Conservation (phyloP, 2,797 vertebrate genomes). For the Tragopan temminckii region DNA sequence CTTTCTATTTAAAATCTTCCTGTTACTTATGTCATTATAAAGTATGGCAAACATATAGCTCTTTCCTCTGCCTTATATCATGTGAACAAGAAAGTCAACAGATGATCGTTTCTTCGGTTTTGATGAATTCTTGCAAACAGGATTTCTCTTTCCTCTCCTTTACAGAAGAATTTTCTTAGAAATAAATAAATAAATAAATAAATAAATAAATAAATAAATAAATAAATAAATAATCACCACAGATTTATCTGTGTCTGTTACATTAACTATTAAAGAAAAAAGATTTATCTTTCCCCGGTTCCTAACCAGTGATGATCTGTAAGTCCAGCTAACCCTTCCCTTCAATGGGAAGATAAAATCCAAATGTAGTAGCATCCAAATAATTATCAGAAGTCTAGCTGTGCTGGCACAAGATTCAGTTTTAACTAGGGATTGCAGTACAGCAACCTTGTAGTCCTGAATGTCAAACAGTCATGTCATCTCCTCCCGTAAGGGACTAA, state of each 20-base stretch:
- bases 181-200: not conserved
- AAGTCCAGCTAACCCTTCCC: conserved; percentile 57
- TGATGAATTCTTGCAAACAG: not conserved
- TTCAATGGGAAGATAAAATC: conserved; percentile 73
- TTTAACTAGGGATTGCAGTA: conserved; percentile 80
- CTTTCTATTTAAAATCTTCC: not conserved
- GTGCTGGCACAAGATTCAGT: conserved; percentile 78
- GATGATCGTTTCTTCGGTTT: not conserved
- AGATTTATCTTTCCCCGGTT: conserved; percentile 40
- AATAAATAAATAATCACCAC: no score
- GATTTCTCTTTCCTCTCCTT: not conserved
- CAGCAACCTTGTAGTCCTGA: conserved; percentile 69
- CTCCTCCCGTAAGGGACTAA: conserved; percentile 64
- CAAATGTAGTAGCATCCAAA: conserved; percentile 69
- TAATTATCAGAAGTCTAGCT: conserved; percentile 74
- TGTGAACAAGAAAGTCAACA: not conserved
- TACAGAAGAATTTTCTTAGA: not conserved
- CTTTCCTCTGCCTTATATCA: not conserved
- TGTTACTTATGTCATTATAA: not conserved
- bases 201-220: no score
- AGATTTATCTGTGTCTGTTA: conserved; percentile 48
- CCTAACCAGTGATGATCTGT: conserved; percentile 52
- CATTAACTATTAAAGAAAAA: not conserved
- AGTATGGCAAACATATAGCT: not conserved
- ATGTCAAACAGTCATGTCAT: conserved; percentile 79